Conservation (phyloP, 2,888 invertebrate species). For the Drosophila buzzatii region DNA sequence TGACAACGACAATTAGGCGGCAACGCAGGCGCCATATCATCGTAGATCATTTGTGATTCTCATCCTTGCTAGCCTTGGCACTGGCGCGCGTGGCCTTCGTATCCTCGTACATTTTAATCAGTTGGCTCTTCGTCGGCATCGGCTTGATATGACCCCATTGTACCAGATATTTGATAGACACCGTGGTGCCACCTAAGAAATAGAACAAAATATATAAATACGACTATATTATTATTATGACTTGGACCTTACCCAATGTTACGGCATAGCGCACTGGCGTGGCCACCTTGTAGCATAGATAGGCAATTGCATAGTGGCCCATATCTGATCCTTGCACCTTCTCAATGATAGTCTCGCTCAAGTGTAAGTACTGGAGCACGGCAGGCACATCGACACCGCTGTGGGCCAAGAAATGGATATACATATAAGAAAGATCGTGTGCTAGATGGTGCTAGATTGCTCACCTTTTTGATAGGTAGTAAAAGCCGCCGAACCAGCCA, state of each 20-base stretch:
- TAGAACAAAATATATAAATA: not conserved
- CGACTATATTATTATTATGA: not conserved
- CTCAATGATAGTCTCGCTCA: conserved; percentile 92
- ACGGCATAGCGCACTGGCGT: conserved; percentile 97
- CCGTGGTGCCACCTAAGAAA: conserved; percentile 91
- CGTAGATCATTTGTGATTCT: conserved; percentile 61
- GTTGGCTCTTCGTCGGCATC: conserved; percentile 89
- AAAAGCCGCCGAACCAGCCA: conserved; percentile 95
- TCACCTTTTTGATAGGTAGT: conserved; percentile 93
- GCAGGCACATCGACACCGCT: conserved; percentile 97
- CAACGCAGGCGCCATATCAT: conserved; percentile 17
- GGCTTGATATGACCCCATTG: conserved; percentile 93
- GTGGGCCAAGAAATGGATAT: conserved; percentile 37
- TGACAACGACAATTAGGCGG: conserved; percentile 28
- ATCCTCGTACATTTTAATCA: conserved; percentile 88
- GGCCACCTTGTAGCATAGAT: conserved; percentile 96
- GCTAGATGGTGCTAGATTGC: not conserved
- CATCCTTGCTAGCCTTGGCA: conserved; percentile 66
- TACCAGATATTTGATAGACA: conserved; percentile 92
- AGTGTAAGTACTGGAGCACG: conserved; percentile 90
- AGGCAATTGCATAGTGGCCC: conserved; percentile 95
- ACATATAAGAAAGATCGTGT: not conserved
- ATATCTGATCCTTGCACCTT: conserved; percentile 92
- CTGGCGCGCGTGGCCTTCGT: conserved; percentile 81
- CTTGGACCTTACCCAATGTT: conserved; percentile 89